phyloP scores from a whole-genome alignment of 2,888 invertebrate genomes.

The Philhelius pedissequus region DNA sequence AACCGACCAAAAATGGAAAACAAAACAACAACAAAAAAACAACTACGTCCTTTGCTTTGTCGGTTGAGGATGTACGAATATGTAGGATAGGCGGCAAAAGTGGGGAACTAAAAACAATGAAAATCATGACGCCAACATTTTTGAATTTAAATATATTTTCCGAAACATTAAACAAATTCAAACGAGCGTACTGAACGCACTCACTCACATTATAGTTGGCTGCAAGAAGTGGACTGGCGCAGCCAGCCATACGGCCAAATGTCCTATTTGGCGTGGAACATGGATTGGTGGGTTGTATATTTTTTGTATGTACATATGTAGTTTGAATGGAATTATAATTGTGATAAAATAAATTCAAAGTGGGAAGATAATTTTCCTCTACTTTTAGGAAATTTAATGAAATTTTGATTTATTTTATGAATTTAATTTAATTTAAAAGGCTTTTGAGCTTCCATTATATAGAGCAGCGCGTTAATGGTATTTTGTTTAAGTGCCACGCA shows the following conservation, averaged over 20 bases:
- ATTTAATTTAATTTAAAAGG: slow-evolving; percentile 19
- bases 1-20: background rate
- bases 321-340: slow-evolving; percentile 47
- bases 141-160: slow-evolving; percentile 56
- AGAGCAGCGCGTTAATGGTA: too few species aligned
- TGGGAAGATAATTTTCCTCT: background rate
- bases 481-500: background rate
- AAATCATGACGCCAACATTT: slow-evolving; percentile 45
- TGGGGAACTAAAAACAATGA: background rate
- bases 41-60: background rate
- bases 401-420: slow-evolving; percentile 40
- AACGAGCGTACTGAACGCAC: slow-evolving; percentile 47
- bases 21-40: background rate
- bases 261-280: slow-evolving; percentile 14
- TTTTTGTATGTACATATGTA: background rate
- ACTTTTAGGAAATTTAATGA: slow-evolving; percentile 25
- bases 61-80: background rate
- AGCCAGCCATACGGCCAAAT: slow-evolving; percentile 22
- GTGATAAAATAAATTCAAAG: slow-evolving; percentile 50
- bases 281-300: background rate
- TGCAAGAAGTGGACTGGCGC: slow-evolving; percentile 6
- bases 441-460: too few species aligned
- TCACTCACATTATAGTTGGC: slow-evolving; percentile 9
- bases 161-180: slow-evolving; percentile 58
- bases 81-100: background rate